Conservation (phyloP, 2,797 vertebrate genomes). For the Spinus pinus region DNA sequence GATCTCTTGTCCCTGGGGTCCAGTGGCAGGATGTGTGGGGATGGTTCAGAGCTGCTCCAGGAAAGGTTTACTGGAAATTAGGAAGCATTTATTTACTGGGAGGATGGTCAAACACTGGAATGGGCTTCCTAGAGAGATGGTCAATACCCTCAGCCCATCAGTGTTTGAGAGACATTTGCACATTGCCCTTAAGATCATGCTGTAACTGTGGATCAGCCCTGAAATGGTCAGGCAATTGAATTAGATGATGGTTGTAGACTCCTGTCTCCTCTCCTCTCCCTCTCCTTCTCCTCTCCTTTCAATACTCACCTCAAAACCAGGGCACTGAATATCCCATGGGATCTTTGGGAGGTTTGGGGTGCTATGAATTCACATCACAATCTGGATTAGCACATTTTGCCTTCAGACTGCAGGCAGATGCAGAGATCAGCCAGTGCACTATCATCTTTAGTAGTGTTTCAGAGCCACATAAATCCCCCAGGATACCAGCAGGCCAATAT, state of each 20-base stretch:
- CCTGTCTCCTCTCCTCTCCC: no score
- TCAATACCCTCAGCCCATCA: accelerated
- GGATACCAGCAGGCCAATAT: background rate
- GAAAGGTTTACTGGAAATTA: background rate
- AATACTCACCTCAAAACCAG: background rate
- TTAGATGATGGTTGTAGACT: background rate
- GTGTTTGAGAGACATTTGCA: background rate
- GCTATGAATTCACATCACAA: background rate
- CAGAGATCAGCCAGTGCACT: background rate
- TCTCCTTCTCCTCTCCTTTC: no score
- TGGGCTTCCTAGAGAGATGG: background rate
- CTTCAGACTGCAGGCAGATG: background rate
- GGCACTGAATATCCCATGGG: accelerated
- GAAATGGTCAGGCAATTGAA: background rate
- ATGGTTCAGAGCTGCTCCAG: background rate
- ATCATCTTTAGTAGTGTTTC: background rate
- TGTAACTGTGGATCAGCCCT: background rate
- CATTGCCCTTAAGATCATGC: no score
- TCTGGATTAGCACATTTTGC: background rate
- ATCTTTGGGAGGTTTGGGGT: background rate
- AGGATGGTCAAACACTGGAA: background rate
- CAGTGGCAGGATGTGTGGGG: background rate
- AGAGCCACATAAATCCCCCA: background rate
- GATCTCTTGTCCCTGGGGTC: background rate
- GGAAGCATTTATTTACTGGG: background rate